Base-by-base conservation (phyloP, 2,113 vertebrate genomes). In the Eurypyga helias region DNA sequence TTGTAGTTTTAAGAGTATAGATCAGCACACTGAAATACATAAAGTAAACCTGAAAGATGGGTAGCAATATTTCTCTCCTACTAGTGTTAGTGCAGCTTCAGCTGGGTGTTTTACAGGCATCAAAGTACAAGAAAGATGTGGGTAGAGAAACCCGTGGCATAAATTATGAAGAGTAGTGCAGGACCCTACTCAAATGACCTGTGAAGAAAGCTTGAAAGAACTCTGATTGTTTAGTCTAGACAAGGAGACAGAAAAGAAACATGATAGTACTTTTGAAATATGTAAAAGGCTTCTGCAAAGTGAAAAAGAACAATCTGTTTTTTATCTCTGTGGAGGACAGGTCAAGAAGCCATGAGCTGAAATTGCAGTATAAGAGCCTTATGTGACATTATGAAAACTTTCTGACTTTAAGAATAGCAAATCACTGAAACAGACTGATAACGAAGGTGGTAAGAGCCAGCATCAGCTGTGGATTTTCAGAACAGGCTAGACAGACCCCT, bases 321-420 rank as follows among this genome's bases (percentile, higher is more conserved):
- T 96, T 69, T 94, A 17, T 96, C 80, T 89, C 7, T 71, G 25
- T 64, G 55, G 65, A 87, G 73, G 73, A 82, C 77, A 89, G 91
- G 87, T 93, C 91, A 96, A 96, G 77, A 92, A 93, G 65, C 45
- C 69, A 31, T 13, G 65, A 89, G 86, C 29, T 79, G 55, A 84
- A 96, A 89, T 60, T 71, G 51, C 55, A 84, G 79, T 62, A 49
- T 43, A 73, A 93, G 41, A 80, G 38, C 23, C 48, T 80, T 60
- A 21, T 64, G 33, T 87, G 87, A 87, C 83, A 79, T 75, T 75
- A 94, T 34, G 46, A 90, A 95, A 89, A 78, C 72, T 92, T 95
- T 84, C 34, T 71, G 81, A 75, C 83, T 95, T 97, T 60, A 91
- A 89, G 90, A 96, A 84, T 21, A 89, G 51, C 34, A 87, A 91